phyloP scores from a whole-genome alignment of 2,113 vertebrate species.

The Poeciliopsis prolifica region DNA sequence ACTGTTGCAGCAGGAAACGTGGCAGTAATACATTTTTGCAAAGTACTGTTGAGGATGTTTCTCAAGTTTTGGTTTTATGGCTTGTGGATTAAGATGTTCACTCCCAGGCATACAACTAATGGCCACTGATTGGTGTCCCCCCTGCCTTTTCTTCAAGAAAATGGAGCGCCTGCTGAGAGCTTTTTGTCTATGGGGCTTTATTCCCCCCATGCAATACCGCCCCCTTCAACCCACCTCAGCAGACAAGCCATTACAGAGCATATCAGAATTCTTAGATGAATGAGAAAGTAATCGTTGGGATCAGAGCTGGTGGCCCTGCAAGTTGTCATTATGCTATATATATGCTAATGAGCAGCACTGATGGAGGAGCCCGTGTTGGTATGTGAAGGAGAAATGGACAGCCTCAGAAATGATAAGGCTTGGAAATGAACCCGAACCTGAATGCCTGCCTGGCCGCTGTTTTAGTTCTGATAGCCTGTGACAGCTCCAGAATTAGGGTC shows the following conservation, averaged over 20 bases:
- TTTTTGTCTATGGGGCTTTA: constrained; percentile 53
- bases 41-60: constrained; percentile 60
- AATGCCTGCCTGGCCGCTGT: constrained; percentile 68
- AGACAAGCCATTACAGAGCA: constrained; percentile 74
- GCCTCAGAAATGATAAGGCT: constrained; percentile 70
- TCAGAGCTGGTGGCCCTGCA: constrained; percentile 74
- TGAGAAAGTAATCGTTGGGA: constrained; percentile 76
- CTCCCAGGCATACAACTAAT: constrained; percentile 59
- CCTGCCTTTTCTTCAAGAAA: constrained; percentile 47
- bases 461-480: constrained; percentile 75
- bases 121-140: constrained; percentile 57
- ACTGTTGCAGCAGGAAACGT: constrained; percentile 58
- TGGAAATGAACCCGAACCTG: constrained; percentile 74
- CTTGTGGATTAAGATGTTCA: constrained; percentile 64
- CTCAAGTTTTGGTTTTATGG: constrained; percentile 61
- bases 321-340: constrained; percentile 79
- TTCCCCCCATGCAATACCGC: constrained; percentile 7
- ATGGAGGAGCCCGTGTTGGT: constrained; percentile 69
- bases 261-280: constrained; percentile 78
- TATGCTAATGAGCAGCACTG: constrained; percentile 75
- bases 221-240: constrained; percentile 61
- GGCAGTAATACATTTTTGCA: constrained; percentile 44
- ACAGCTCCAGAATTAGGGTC: constrained; percentile 78
- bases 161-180: constrained; percentile 49
- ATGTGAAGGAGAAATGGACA: constrained; percentile 72